phyloP scores from a whole-genome alignment of 1,140 invertebrate species.

The Tetramorium parvispinum region DNA sequence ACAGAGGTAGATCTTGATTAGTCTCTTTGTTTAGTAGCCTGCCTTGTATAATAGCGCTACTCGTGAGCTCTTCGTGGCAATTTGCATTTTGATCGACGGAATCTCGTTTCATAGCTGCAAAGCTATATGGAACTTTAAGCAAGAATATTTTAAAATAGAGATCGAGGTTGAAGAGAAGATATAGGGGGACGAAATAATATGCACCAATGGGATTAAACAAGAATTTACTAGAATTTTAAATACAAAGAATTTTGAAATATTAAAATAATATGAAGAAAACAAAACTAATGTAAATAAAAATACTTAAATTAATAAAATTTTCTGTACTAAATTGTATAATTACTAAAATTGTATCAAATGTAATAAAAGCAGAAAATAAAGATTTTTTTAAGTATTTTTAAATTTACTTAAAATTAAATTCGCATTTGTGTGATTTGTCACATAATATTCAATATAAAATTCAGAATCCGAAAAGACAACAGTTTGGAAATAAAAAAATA shows the following conservation, averaged over 20 bases:
- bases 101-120: slow-evolving; percentile 11
- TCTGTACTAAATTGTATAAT: too few relatives aligned
- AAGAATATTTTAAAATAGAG: neutral
- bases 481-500: neutral
- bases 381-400: neutral
- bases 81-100: slow-evolving; percentile 49
- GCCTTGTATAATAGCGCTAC: slow-evolving; percentile 61
- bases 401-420: neutral
- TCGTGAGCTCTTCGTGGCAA: neutral
- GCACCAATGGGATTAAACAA: neutral
- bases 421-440: neutral
- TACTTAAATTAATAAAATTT: neutral
- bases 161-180: neutral
- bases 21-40: slow-evolving; percentile 66
- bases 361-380: neutral
- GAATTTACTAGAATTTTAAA: neutral
- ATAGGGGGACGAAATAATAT: neutral
- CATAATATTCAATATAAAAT: neutral
- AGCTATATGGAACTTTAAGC: neutral
- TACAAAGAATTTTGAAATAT: neutral
- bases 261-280: neutral
- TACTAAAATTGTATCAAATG: neutral
- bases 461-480: neutral
- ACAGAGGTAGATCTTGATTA: slow-evolving; percentile 60
- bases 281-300: neutral